Base-by-base conservation (phyloP, 2,888 invertebrate genomes). In the Mycalesis mineus region DNA sequence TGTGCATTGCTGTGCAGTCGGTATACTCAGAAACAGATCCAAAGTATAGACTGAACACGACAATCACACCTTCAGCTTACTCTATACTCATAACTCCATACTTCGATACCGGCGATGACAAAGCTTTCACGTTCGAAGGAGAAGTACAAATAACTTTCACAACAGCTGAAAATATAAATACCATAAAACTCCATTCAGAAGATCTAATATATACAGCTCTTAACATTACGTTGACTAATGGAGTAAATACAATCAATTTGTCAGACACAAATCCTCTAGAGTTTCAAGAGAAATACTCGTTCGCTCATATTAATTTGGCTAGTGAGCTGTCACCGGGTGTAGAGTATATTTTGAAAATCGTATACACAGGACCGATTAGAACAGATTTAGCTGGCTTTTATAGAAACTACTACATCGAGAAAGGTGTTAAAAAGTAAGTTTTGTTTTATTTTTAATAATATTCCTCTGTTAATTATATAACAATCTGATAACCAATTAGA, bases 351-450 rank as follows among this genome's bases (percentile, higher is more conserved):
- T 69, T 94, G 44, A 77, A 72, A 14, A 91, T 94, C 62, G 64
- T 69, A 0, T 94, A 92, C 65, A 78, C 65, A 0, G 93, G 93
- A 1, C 75, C 80, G 0, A 87, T 94, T 31, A 91, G 91, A 65
- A 76, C 83, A 0, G 91, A 91, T 60, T 78, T 92, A 63, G 84
- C 75, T 55, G 94, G 94, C 52, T 93, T 94, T 66, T 93, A 93
- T 68, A 90, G 90, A 55, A 93, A 92, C 67, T 91, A 88, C 40
- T 93, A 93, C 66, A 68, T 78, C 4, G 80, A 90, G 48, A 72
- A 82, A 29, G 86, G 86, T 1, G 77, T 84, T 39, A 90, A 77
- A 58, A 91, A 91, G 92, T 92, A 80, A 86, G 88, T 85, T 40
- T 22, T n/a, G 1, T n/a, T 11, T 28, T 42, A 9, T 6, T 42